Evolutionary conservation across 2,888 invertebrate species (phyloP).

Genomic region (Aproaerema taeniolella): DNA sequence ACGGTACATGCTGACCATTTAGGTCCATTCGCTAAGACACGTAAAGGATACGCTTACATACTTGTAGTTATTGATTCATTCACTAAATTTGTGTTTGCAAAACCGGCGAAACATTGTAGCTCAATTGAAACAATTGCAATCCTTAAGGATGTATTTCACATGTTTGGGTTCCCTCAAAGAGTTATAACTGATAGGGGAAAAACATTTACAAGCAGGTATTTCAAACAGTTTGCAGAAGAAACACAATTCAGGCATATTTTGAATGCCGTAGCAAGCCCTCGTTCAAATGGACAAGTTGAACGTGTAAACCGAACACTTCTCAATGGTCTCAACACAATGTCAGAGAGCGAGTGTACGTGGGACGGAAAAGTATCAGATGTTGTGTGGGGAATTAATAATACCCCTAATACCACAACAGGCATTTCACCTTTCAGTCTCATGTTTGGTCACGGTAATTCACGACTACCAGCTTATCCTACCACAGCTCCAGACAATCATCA

Average conservation of each 20-base stretch:
- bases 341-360: constrained; percentile 17
- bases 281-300: constrained; percentile 4
- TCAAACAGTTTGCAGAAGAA: background rate
- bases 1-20: constrained; percentile 6
- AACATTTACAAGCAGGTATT: background rate
- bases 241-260: background rate
- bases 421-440: constrained; percentile 17
- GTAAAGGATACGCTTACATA: background rate
- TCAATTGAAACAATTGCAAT: background rate
- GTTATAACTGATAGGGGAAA: background rate
- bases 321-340: constrained; percentile 16
- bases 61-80: background rate
- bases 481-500: background rate
- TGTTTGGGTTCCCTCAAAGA: background rate
- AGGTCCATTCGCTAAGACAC: background rate
- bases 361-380: constrained; percentile 17
- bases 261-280: background rate
- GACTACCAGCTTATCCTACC: constrained; percentile 4
- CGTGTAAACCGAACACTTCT: constrained; percentile 13
- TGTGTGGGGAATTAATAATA: constrained; percentile 21
- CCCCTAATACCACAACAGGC: constrained; percentile 12
- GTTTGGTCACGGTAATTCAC: constrained; percentile 16
- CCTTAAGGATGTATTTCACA: background rate
- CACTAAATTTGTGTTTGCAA: constrained; percentile 1
- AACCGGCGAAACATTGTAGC: background rate